A percentile compares a stretch with the other conserved stretches of the same genome.
Evolutionary conservation across 1,140 invertebrate genomes (phyloP).

Genomic region (Panagrolaimus sp.): DNA sequence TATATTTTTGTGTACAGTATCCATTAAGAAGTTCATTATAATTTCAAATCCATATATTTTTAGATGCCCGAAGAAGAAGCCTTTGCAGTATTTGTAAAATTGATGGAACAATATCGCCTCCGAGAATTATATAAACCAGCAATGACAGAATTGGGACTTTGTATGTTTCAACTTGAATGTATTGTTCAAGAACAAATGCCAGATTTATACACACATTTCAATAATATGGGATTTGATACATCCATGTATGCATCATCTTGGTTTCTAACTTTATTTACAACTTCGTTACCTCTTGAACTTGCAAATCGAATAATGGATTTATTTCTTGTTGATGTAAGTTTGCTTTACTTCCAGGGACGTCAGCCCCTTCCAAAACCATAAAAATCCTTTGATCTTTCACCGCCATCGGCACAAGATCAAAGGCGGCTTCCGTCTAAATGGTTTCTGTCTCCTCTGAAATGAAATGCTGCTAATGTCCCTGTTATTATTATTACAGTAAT

Average conservation of each 20-base stretch:
- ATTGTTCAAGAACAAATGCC: slow-evolving; percentile 86
- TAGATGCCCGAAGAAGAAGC: slow-evolving; percentile 99
- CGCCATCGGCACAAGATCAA: too few species aligned
- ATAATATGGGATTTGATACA: slow-evolving; percentile 90
- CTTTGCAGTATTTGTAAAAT: slow-evolving; percentile 88
- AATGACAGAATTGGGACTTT: slow-evolving; percentile 85
- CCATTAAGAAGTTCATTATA: too few species aligned
- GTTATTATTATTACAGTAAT: too few species aligned
- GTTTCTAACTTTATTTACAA: slow-evolving; percentile 95
- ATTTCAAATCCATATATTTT: too few species aligned
- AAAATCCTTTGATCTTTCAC: too few species aligned
- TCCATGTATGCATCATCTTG: slow-evolving; percentile 90
- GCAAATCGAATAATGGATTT: slow-evolving; percentile 91
- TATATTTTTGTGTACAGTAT: too few species aligned
- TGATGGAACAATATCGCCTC: slow-evolving; percentile 95
- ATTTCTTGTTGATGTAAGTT: slow-evolving; percentile 77
- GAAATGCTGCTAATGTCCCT: too few species aligned
- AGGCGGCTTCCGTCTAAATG: too few species aligned
- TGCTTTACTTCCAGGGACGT: too few species aligned
- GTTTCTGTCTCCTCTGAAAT: too few species aligned
- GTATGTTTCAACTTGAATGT: slow-evolving; percentile 97
- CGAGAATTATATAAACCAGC: slow-evolving; percentile 97
- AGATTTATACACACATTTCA: slow-evolving; percentile 88
- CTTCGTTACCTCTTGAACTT: slow-evolving; percentile 78
- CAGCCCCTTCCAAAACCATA: too few species aligned